Base-by-base conservation (phyloP, 2,797 vertebrate genomes). In the Ispidina picta region DNA sequence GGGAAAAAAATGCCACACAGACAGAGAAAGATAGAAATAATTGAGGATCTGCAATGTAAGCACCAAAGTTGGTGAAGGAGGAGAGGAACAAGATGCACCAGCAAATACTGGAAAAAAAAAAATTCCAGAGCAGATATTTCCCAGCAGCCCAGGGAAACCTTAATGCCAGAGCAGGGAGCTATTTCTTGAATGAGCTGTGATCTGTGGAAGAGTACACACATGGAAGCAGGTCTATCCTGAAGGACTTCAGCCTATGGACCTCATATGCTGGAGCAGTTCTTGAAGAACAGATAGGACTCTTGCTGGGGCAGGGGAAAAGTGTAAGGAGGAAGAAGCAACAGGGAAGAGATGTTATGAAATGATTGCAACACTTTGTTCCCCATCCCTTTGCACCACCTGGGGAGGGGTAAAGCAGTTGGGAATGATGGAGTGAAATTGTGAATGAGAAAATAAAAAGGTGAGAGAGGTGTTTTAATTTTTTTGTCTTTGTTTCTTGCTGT, bases 361-460 rank as follows among this genome's bases (percentile, higher is more conserved):
- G 18, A 35, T 33, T 14, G 15, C 5, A 87, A 7, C 4, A 18
- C 12, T 51, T 29, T 9, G 6, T 22, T 62, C 5, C 7, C 5
- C 7, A 13, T n/a, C 10, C 7, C 11, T 5, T 8, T 28, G 28
- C 18, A 69, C 15, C 18, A 16, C 23, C 26, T 0, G 1, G 7
- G 11, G 8, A 74, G 2, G 2, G 5, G 4, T 21, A 33, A 29
- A 71, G 9, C 14, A 73, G 8, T 13, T 65, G 10, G 22, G 26
- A 81, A 54, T 6, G 33, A 8, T 56, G 41, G 15, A 29, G 2
- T 41, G 44, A 70, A 54, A 54, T 3, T 16, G 16, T 60, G 20
- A 0, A 25, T 77, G 12, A 56, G 54, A 35, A 52, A 56, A 49
- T 63, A 60, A 15, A 2, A 2, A 4, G 7, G 3, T 19, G 14